Conservation (phyloP, 2,797 vertebrate species). For the Syngnathus rostellatus region DNA sequence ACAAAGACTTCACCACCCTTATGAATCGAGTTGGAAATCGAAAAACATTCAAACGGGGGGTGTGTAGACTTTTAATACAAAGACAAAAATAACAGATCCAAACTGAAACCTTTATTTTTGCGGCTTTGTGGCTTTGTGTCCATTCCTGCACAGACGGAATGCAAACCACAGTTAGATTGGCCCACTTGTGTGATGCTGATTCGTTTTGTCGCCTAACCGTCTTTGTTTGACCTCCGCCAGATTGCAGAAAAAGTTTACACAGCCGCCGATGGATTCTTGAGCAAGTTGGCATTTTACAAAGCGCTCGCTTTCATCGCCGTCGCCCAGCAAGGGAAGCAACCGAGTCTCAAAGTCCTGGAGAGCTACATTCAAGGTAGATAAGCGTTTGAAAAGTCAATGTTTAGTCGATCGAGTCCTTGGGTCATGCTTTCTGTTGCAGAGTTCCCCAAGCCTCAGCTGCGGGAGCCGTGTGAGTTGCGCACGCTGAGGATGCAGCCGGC, state of each 20-base stretch:
- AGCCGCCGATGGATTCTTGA: slow-evolving; percentile 62
- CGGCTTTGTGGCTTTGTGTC: not conserved
- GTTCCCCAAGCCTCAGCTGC: slow-evolving; percentile 71
- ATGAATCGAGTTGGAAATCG: no score
- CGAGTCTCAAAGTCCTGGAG: slow-evolving; percentile 69
- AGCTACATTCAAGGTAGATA: slow-evolving; percentile 70
- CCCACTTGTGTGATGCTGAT: slow-evolving; percentile 3
- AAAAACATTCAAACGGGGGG: no score
- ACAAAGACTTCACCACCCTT: no score
- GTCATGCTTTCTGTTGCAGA: slow-evolving; percentile 58
- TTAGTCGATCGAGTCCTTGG: slow-evolving; percentile 47
- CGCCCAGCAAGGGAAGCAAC: slow-evolving; percentile 74
- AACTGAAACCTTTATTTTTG: no score
- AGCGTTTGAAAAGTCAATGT: slow-evolving; percentile 17
- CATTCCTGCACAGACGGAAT: slow-evolving; percentile 27
- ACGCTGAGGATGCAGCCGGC: slow-evolving; percentile 76
- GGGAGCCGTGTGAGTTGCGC: slow-evolving; percentile 63
- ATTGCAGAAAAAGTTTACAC: slow-evolving; percentile 65
- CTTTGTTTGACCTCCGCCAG: slow-evolving; percentile 39
- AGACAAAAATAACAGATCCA: no score
- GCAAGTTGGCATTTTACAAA: slow-evolving; percentile 70
- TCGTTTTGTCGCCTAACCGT: slow-evolving; percentile 18
- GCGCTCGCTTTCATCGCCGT: slow-evolving; percentile 68
- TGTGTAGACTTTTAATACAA: no score
- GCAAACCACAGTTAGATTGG: slow-evolving; percentile 33